phyloP scores from a whole-genome alignment of 2,888 invertebrate species.

The Parnassius glacialis region DNA sequence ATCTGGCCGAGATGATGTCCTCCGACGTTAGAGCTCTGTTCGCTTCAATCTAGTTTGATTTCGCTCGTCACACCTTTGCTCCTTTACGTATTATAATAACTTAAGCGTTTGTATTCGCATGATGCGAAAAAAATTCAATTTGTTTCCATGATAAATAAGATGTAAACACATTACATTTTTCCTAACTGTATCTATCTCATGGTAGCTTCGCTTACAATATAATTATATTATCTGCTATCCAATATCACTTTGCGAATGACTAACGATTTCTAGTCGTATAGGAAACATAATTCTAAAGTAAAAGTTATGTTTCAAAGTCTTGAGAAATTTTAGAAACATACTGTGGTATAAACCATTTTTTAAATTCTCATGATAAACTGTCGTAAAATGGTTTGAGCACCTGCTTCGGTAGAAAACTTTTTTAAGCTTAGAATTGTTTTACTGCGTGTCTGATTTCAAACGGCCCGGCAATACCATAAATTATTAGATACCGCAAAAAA shows the following conservation, averaged over 20 bases:
- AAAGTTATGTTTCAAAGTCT: conserved; percentile 31
- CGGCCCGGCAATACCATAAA: conserved; percentile 50
- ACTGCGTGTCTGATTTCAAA: conserved; percentile 53
- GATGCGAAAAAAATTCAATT: conserved; percentile 51
- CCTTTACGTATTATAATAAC: conserved; percentile 54
- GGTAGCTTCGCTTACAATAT: conserved; percentile 50
- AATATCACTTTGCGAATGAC: conserved; percentile 58
- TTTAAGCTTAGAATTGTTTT: conserved; percentile 53
- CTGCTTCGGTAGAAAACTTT: conserved; percentile 40
- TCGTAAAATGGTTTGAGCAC: conserved; percentile 28
- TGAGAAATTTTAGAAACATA: conserved; percentile 14
- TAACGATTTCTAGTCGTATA: conserved; percentile 54
- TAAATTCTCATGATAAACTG: conserved; percentile 20
- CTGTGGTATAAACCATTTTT: conserved; percentile 21
- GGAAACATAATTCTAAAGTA: conserved; percentile 47
- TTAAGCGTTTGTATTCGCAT: conserved; percentile 38
- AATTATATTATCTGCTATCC: conserved; percentile 28
- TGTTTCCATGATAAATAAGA: conserved; percentile 58
- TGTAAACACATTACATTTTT: conserved; percentile 60
- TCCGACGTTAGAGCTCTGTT: conserved; percentile 66
- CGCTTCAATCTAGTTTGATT: conserved; percentile 66
- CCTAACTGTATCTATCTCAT: conserved; percentile 55
- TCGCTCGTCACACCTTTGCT: conserved; percentile 58
- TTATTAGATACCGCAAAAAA: conserved; percentile 46
- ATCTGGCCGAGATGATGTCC: conserved; percentile 73